Base-by-base conservation (phyloP, 1,140 invertebrate genomes). In the Pararge aegeria region DNA sequence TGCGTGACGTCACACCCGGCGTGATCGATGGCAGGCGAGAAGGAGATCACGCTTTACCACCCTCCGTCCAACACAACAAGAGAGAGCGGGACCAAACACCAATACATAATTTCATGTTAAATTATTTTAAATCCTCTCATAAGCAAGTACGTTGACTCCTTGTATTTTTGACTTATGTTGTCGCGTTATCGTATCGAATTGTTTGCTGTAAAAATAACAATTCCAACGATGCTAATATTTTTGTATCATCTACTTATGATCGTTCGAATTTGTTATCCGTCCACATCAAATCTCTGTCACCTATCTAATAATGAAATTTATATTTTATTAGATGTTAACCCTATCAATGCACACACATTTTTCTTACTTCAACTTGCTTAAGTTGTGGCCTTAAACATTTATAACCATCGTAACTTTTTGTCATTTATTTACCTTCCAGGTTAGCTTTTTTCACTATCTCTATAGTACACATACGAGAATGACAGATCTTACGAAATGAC, bases 1-100 rank as follows among this genome's bases (percentile, higher is more conserved):
- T 81, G 83, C 87, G 78, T 89, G 87, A 89, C 87, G 87, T 89
- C 87, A 89, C 87, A 86, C 83, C 83, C 83, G 75, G 70, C 55
- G 74, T 89, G 87, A 89, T 89, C 80, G 87, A 89, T 87, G 78
- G 80, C 71, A 55, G 58, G 78, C 69, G 63, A 60, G 75, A 87
- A 68, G 42, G 78, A 83, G 82, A 82, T 66, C 71, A 68, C 69
- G 53, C 56, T 68, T 68, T 53, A 62, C 65, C 66, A 64, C 64
- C 64, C 59, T 64, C 54, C 73, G 48, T n/a, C 30, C 49, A 63
- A 61, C 52, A 37, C 30, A 51, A 44, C 40, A 55, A 19, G 80
- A 34, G 55, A 27, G 71, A 87, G 48, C 50, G 78, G 66, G 81
- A 86, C 48, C 50, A 15, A 69, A 38, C 21, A 67, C 60, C 66